These are phyloP conservation scores for Pangasius djambal DNA, from an alignment of 2,797 vertebrate genomes.

Conservation along the genomic window DNA sequence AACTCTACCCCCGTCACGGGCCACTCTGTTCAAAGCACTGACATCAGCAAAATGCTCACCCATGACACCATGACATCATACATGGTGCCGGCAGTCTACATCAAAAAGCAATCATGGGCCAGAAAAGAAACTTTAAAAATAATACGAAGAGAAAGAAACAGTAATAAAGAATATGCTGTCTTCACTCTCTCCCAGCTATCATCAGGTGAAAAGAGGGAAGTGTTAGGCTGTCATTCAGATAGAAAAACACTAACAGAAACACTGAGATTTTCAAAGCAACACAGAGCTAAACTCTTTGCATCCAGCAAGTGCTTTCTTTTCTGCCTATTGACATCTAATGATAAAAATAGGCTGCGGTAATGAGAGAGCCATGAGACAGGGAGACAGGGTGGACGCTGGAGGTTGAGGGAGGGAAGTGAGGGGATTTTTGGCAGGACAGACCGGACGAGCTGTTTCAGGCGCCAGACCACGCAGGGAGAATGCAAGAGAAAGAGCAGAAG, in stretches of 20 bases:
- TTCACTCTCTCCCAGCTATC: background rate
- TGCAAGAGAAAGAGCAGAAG: constrained; percentile 46
- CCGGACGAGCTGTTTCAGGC: constrained; percentile 76
- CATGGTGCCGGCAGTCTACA: background rate
- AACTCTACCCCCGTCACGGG: background rate
- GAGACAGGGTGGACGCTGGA: constrained; percentile 21
- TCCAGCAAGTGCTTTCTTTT: constrained; percentile 5
- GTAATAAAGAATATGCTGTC: background rate
- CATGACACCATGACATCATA: background rate
- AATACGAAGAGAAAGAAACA: background rate
- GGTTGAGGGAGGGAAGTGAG: constrained; percentile 53
- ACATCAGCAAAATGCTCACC: constrained; percentile 1
- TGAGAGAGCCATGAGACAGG: constrained; percentile 8
- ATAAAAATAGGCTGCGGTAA: background rate
- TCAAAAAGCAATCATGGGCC: background rate
- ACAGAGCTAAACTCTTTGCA: background rate
- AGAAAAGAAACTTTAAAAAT: background rate
- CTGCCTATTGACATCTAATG: background rate
- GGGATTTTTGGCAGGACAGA: constrained; percentile 77
- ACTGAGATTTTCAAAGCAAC: background rate
- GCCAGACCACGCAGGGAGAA: constrained; percentile 75
- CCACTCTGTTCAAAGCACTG: background rate
- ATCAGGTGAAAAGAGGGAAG: background rate
- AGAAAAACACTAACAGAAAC: background rate
- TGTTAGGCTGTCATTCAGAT: background rate